Evolutionary conservation across 2,797 vertebrate species (phyloP).

Genomic region (Mareca penelope): DNA sequence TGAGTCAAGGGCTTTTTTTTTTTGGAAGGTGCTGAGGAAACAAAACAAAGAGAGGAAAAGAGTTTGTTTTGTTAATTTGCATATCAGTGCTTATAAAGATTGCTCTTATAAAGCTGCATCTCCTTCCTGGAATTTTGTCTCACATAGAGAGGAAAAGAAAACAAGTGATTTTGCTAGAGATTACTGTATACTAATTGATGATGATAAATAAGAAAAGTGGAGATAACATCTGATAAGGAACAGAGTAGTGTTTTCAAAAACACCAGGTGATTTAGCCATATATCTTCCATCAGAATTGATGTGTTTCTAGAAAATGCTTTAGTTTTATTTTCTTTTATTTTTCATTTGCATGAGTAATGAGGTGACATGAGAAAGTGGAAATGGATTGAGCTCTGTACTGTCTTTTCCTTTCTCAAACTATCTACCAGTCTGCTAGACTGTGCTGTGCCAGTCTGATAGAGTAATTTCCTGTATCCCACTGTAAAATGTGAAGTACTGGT

Average conservation of each 20-base stretch:
- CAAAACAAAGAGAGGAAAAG: neutral
- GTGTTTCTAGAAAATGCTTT: neutral
- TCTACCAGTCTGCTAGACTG: neutral
- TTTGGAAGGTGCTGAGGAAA: slow-evolving; percentile 4
- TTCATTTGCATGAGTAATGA: neutral
- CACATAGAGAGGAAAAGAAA: neutral
- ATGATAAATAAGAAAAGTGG: neutral
- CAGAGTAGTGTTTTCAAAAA: neutral
- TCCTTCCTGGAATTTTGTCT: neutral
- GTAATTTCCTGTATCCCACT: neutral
- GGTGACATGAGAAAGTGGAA: neutral
- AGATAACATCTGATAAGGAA: neutral
- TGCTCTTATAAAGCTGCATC: neutral
- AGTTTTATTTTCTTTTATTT: neutral
- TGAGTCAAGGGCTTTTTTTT: neutral
- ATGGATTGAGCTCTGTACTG: neutral
- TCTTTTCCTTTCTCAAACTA: neutral
- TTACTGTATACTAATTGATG: neutral
- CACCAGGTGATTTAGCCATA: neutral
- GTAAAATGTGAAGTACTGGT: neutral
- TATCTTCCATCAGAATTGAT: neutral
- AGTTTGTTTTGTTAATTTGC: neutral
- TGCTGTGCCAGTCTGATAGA: neutral
- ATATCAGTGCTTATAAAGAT: neutral
- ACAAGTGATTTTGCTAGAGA: neutral